Percentiles rank a stretch among this genome's conserved stretches.
Evolutionary conservation across 2,888 invertebrate species (phyloP).

Genomic region (Drosophila infuscata): DNA sequence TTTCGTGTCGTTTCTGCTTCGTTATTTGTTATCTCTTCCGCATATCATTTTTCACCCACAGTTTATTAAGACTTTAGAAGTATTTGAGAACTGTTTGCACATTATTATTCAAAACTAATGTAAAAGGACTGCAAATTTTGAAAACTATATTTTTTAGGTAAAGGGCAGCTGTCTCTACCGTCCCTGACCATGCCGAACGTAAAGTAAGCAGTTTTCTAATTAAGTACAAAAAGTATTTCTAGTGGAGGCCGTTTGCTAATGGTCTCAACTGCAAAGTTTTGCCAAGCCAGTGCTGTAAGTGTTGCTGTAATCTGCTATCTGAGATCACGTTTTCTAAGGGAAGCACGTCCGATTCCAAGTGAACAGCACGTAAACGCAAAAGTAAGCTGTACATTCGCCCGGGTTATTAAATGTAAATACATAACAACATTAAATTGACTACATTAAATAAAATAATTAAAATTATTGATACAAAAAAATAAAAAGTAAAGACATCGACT

Average conservation of each 20-base stretch:
- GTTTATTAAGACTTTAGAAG: neutral
- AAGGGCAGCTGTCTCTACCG: too few relatives aligned
- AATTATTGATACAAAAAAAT: too few relatives aligned
- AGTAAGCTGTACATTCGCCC: neutral
- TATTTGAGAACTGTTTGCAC: neutral
- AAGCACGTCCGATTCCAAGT: neutral
- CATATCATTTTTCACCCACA: neutral
- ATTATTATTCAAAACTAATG: neutral
- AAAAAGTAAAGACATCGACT: too few relatives aligned
- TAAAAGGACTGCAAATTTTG: too few relatives aligned
- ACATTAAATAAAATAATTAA: neutral
- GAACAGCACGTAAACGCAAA: neutral
- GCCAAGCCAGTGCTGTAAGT: neutral
- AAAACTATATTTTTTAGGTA: too few relatives aligned
- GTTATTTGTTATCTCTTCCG: neutral
- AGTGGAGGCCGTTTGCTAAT: neutral
- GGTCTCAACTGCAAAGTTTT: neutral
- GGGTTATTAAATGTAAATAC: neutral
- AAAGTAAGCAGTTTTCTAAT: neutral
- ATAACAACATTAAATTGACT: neutral
- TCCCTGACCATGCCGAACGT: neutral
- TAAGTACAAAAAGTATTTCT: neutral
- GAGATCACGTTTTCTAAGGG: neutral
- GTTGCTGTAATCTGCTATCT: neutral
- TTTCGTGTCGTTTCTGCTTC: slow-evolving; percentile 12